phyloP scores from a whole-genome alignment of 2,888 invertebrate species.

The Cephus pygmeus region DNA sequence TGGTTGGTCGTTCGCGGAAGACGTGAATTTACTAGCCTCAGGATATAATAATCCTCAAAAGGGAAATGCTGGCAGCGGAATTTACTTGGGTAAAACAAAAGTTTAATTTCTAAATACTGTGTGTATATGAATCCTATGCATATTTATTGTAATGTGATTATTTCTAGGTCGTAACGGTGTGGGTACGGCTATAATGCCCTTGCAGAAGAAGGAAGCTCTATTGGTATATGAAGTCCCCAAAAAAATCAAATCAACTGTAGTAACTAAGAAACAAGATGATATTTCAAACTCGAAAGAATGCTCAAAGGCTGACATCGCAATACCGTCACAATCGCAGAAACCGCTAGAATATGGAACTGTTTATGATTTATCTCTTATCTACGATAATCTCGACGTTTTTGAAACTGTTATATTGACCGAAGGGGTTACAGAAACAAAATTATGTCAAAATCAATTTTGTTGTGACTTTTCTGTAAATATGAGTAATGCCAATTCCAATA shows the following conservation, averaged over 20 bases:
- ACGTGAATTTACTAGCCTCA: constrained; percentile 67
- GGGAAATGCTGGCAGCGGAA: constrained; percentile 68
- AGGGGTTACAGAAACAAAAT: background rate
- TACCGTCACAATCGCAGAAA: background rate
- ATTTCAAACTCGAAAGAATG: background rate
- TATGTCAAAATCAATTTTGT: constrained; percentile 43
- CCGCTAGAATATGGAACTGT: background rate
- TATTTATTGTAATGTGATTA: background rate
- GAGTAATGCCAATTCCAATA: constrained; percentile 23
- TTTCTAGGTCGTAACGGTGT: background rate
- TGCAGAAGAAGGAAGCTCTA: background rate
- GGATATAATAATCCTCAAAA: constrained; percentile 63
- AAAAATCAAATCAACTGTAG: background rate
- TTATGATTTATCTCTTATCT: background rate
- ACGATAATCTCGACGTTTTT: background rate
- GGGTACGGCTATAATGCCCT: background rate
- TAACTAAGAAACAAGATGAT: background rate
- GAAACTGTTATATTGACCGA: background rate
- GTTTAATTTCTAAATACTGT: background rate
- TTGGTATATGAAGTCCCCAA: background rate
- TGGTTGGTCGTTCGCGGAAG: constrained; percentile 66
- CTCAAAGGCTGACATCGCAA: background rate
- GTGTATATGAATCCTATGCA: background rate
- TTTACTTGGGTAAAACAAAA: constrained; percentile 58
- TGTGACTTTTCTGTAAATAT: constrained; percentile 46